phyloP scores from a whole-genome alignment of 2,113 vertebrate species.

The Chloropsis hardwickii region DNA sequence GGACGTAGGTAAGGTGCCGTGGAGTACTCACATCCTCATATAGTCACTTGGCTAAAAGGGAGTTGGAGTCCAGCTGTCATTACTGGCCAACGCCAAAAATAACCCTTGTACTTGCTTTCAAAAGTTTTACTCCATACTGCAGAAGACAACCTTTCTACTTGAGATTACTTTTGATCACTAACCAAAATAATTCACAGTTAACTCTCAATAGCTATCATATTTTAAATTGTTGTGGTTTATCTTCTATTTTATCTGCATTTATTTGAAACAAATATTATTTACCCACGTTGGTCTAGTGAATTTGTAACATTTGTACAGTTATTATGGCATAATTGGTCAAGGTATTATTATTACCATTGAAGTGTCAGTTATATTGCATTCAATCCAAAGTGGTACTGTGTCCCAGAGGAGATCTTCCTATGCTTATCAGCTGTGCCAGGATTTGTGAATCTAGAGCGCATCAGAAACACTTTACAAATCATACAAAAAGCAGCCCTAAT shows the following conservation, averaged over 20 bases:
- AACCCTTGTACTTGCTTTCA: background rate
- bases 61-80: background rate
- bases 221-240: background rate
- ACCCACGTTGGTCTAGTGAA: background rate
- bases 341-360: background rate
- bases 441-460: background rate
- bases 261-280: background rate
- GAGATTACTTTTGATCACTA: background rate
- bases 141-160: background rate
- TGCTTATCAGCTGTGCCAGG: background rate
- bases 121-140: background rate
- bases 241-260: background rate
- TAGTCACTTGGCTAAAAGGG: background rate
- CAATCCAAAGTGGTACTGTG: background rate
- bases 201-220: background rate
- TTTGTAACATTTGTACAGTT: background rate
- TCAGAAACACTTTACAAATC: background rate
- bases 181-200: background rate
- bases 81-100: background rate
- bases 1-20: fast-evolving
- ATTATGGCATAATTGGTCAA: background rate
- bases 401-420: background rate
- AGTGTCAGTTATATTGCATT: background rate
- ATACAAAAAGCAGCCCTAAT: background rate
- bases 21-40: background rate